phyloP scores from a whole-genome alignment of 64 coral and sea anemone species.

The Actinia tenebrosa region DNA sequence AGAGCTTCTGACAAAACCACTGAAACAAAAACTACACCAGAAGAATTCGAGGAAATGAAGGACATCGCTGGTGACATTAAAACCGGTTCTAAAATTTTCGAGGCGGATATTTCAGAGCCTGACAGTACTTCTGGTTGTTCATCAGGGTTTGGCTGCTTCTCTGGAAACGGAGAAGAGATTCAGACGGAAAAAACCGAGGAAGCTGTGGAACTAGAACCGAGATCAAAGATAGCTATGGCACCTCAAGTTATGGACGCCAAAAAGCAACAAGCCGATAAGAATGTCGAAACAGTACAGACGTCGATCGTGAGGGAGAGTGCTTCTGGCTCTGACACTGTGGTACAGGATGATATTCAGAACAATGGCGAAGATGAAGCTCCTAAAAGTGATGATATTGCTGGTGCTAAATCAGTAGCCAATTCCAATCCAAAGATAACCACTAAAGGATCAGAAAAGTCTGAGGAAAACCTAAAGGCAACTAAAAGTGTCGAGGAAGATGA shows the following conservation, averaged over 20 bases:
- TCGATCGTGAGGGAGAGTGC: not conserved
- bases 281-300: not conserved
- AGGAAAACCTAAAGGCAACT: not conserved
- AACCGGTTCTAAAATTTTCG: slow-evolving; percentile 28
- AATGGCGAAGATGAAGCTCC: not conserved
- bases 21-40: not conserved
- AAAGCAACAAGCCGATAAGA: not conserved
- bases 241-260: not conserved
- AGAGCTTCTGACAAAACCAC: not conserved
- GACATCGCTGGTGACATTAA: slow-evolving; percentile 18
- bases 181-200: not conserved
- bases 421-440: not conserved
- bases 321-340: not conserved
- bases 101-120: not conserved
- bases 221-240: slow-evolving; percentile 1
- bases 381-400: not conserved
- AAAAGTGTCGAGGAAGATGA: not conserved
- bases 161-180: not conserved
- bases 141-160: slow-evolving; percentile 28
- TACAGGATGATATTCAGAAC: not conserved
- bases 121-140: slow-evolving; percentile 20
- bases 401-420: not conserved
- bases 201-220: slow-evolving; percentile 2
- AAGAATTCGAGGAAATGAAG: slow-evolving; percentile 11
- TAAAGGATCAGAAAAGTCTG: not conserved